Base-by-base conservation (phyloP, 2,113 vertebrate species). In the Chinchilla lanigera region DNA sequence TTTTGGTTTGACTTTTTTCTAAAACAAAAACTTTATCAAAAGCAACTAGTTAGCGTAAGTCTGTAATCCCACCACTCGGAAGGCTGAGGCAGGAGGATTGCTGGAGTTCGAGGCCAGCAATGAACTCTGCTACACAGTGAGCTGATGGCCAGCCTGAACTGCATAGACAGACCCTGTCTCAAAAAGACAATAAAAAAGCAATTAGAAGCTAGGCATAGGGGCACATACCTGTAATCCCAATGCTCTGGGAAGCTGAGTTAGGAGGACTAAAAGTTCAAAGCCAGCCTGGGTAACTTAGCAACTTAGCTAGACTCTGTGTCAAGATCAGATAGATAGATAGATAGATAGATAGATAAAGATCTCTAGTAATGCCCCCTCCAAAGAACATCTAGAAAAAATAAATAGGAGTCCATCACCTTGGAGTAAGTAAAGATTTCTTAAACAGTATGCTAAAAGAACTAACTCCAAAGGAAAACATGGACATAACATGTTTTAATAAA, bases 21-120 rank as follows among this genome's bases (percentile, higher is more conserved):
- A 90, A 95, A 63, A 93, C 52, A 90, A 86, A 89, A 92, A n/a
- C 54, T 73, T 89, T 24, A 38, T 78, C 80, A 77, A 77, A 61
- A 71, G 16, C 35, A 71, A 11, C 35, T 54, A 50, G 9, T 50
- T 50, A 50, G 47, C 47, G 9, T 9, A 50, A 50, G 5, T 9
- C 47, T 50, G 47, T 50, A 50, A 50, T 50, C 47, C 47, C 47
- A 50, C 47, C 47, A 50, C 9, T 50, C 9, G 47, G 47, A 9
- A 50, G 47, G 47, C 47, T 50, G 47, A 50, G 47, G 47, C 47
- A 50, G 47, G 47, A 50, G 47, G 47, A 50, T 50, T 50, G 47
- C 47, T 50, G 47, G 9, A 50, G 47, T 50, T 50, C 47, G 9
- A 50, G 47, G 47, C 47, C 47, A 50, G 9, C 47, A n/a, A n/a